Evolutionary conservation across 2,113 vertebrate species (phyloP), one percentile per base, ranked within the genome.

Genomic region (Eclectus roratus): DNA sequence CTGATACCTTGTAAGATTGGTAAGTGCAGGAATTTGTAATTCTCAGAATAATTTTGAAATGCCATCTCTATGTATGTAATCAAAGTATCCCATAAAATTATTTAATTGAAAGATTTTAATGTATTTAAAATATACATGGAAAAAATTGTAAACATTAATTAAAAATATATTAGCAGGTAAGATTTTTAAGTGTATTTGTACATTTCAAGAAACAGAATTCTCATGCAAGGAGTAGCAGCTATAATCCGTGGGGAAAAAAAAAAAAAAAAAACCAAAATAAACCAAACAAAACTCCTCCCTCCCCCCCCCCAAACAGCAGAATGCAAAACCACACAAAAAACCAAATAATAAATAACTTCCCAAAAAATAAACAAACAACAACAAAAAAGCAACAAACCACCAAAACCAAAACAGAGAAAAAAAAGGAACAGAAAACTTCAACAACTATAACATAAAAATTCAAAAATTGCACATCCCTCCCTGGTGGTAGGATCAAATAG

Each of bases 51-150:
- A 8, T 44, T 73, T 44, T 56, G 17, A 25, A 63, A 53, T 43
- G 11, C 5, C 6, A 43, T 25, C 13, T 64, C 4, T 28, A 35
- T n/a, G 8, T 1, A 41, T 13, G 3, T 5, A 21, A 2, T 7
- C 3, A 35, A 80, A 60, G 4, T 28, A 31, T 20, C 33, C 8
- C 5, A n/a, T 9, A 47, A 77, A 77, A 25, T 55, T 5, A 56
- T 80, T 77, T 86, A 3, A 20, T 10, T 56, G 25, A 91, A 84
- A 92, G 4, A 29, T 28, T 17, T 37, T 6, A 55, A 6, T 39
- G 24, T 43, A 83, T 80, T 82, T 56, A 58, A 79, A 85, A 74
- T 8, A 52, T 10, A 23, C 1, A 47, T 29, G 19, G 12, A 21
- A 35, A 63, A 63, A 58, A 31, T 3, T 11, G 14, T 5, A 60